These are phyloP conservation scores for Automeris io DNA, from an alignment of 2,888 invertebrate genomes.

Conservation along the genomic window DNA sequence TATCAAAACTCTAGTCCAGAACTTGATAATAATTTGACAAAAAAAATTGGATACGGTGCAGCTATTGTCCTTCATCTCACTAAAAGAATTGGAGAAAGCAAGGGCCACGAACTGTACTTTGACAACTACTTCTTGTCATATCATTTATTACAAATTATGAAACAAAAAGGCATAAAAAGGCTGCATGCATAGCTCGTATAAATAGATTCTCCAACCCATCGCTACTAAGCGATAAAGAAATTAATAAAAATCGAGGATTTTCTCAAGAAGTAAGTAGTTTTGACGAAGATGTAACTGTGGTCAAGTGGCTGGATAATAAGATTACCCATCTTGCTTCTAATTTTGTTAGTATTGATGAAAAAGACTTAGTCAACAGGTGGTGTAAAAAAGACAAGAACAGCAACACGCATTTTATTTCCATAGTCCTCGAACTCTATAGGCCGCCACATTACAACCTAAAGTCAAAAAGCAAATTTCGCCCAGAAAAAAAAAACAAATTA, in stretches of 20 bases:
- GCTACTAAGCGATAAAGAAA: slow-evolving; percentile 19
- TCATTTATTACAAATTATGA: slow-evolving; percentile 19
- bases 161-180: slow-evolving; percentile 21
- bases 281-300: slow-evolving; percentile 21
- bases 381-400: slow-evolving; percentile 17
- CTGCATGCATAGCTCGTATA: slow-evolving; percentile 20
- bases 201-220: slow-evolving; percentile 20
- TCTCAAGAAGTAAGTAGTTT: slow-evolving; percentile 18
- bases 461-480: too few relatives aligned
- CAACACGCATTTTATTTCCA: too few relatives aligned
- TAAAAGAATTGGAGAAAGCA: slow-evolving; percentile 21
- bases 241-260: slow-evolving; percentile 13
- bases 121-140: slow-evolving; percentile 25
- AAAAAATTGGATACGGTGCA: slow-evolving; percentile 22
- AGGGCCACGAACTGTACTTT: slow-evolving; percentile 19
- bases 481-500: too few relatives aligned
- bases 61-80: slow-evolving; percentile 19
- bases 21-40: slow-evolving; percentile 15
- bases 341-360: slow-evolving; percentile 22
- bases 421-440: too few relatives aligned
- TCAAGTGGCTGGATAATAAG: slow-evolving; percentile 26
- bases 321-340: slow-evolving; percentile 19
- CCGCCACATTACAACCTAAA: too few relatives aligned
- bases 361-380: slow-evolving; percentile 20
- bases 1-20: slow-evolving; percentile 22